These are phyloP conservation scores for Plagodis dolabraria DNA, from an alignment of 2,888 invertebrate genomes.

Conservation along the genomic window DNA sequence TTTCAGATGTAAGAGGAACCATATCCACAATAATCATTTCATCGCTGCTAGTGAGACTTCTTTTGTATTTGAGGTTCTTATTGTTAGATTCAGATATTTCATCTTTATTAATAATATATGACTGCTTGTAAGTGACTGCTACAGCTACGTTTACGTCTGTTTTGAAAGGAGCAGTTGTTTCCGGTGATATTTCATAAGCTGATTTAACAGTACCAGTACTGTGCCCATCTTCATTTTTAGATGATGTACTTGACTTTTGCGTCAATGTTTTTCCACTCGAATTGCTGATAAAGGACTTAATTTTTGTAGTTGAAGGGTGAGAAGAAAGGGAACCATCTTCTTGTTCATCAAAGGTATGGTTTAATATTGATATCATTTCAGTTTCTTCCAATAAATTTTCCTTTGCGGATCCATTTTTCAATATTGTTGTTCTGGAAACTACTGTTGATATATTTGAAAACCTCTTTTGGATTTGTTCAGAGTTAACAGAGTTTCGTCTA, in stretches of 20 bases:
- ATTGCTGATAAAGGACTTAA: slow-evolving; percentile 42
- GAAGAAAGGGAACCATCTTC: slow-evolving; percentile 39
- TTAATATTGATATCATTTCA: slow-evolving; percentile 25
- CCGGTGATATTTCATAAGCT: slow-evolving; percentile 32
- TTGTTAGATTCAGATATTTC: slow-evolving; percentile 21
- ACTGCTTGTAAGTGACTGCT: slow-evolving; percentile 50
- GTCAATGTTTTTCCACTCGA: slow-evolving; percentile 56
- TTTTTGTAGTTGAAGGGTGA: slow-evolving; percentile 40
- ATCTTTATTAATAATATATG: slow-evolving; percentile 29
- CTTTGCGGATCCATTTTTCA: slow-evolving; percentile 55
- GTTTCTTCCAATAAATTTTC: slow-evolving; percentile 52
- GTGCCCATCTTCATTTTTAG: slow-evolving; percentile 33
- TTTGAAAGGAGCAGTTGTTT: slow-evolving; percentile 43
- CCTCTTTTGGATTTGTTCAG: slow-evolving; percentile 33
- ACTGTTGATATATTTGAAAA: slow-evolving; percentile 41
- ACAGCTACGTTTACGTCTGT: slow-evolving; percentile 56
- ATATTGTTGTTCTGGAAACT: slow-evolving; percentile 46
- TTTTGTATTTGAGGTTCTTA: slow-evolving; percentile 33
- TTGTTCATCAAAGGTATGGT: slow-evolving; percentile 30
- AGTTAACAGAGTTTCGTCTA: slow-evolving; percentile 35
- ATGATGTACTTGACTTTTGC: slow-evolving; percentile 37
- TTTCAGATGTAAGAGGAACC: slow-evolving; percentile 35
- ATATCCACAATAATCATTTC: slow-evolving; percentile 37
- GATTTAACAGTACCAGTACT: slow-evolving; percentile 37
- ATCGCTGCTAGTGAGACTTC: slow-evolving; percentile 38